Base-by-base conservation (phyloP, 2,113 vertebrate genomes). In the Podiceps cristatus region DNA sequence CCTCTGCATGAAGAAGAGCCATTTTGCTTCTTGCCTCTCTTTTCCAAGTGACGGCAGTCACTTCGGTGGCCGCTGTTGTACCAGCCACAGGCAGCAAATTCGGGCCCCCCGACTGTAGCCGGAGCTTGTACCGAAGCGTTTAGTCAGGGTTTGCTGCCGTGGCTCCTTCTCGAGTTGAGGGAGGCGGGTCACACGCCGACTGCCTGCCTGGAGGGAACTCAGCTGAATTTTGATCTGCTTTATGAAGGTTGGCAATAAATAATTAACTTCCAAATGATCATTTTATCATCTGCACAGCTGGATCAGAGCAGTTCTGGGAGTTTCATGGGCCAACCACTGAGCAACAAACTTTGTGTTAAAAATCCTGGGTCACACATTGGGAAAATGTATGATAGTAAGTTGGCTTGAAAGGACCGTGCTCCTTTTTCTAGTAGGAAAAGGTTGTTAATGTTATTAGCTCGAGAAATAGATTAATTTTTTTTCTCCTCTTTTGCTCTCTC, bases 221-320 rank as follows among this genome's bases (percentile, higher is more conserved):
- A 59, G 94, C 93, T 98, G 95, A 91, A 86, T 94, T 97, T 89
- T 96, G 58, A 77, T 96, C 88, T 96, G 53, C 80, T 92, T 95
- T 88, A 86, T 86, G 92, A 96, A 97, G 93, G 84, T 76, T 42
- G 97, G 68, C 88, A 97, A 95, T 98, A 92, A 98, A 97, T 98
- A 88, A 96, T 98, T 98, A 97, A 98, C 96, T 97, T 95, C 58
- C 76, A 62, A 92, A 16, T 0, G 7, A 76, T 69, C 60, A 28
- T 81, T 76, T 95, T 87, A 6, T 6, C 35, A 45, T 68, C 68
- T 62, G 45, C 12, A 13, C 59, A 50, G 35, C 75, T 68, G 55
- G 60, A 73, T 90, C 74, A 87, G 52, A 56, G 62, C 37, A 49
- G 56, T 37, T 83, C 50, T 81, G n/a, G 87, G 80, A 94, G 40